phyloP scores from a whole-genome alignment of 2,888 invertebrate genomes.

The Caenorhabditis angaria region DNA sequence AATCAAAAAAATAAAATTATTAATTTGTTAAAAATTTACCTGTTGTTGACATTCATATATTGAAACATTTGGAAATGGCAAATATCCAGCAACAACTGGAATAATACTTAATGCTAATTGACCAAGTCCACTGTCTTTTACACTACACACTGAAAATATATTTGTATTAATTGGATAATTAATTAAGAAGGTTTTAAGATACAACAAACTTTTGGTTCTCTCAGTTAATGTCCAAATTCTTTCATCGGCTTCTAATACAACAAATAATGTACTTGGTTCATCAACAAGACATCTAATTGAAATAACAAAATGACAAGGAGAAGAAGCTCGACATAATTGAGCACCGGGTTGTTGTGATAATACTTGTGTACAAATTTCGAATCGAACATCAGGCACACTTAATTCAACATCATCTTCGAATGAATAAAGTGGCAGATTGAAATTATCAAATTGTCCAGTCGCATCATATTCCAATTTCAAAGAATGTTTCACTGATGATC shows the following conservation, averaged over 20 bases:
- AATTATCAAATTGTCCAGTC: conserved; percentile 1
- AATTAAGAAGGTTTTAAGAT: not conserved
- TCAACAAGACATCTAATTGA: conserved; percentile 54
- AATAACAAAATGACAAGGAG: conserved; percentile 66
- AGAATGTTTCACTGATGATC: conserved; percentile 32
- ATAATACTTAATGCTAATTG: conserved; percentile 63
- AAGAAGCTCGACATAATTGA: conserved; percentile 63
- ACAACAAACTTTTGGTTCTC: conserved; percentile 33
- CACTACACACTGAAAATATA: conserved; percentile 59
- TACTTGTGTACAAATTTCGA: conserved; percentile 70
- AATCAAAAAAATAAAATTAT: no score
- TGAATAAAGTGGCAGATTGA: conserved; percentile 25
- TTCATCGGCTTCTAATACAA: conserved; percentile 61
- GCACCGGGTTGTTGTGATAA: conserved; percentile 68
- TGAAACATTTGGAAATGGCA: conserved; percentile 68
- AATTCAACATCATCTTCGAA: conserved; percentile 56
- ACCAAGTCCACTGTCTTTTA: conserved; percentile 71
- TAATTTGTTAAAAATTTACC: conserved; percentile 13
- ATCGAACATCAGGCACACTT: conserved; percentile 48
- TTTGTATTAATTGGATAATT: no score
- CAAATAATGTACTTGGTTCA: conserved; percentile 39
- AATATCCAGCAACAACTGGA: conserved; percentile 65
- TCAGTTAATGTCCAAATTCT: conserved; percentile 55
- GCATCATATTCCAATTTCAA: conserved; percentile 30
- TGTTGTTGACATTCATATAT: conserved; percentile 56